Base-by-base conservation (phyloP, 2,113 vertebrate species). In the Alexandromys fortis region DNA sequence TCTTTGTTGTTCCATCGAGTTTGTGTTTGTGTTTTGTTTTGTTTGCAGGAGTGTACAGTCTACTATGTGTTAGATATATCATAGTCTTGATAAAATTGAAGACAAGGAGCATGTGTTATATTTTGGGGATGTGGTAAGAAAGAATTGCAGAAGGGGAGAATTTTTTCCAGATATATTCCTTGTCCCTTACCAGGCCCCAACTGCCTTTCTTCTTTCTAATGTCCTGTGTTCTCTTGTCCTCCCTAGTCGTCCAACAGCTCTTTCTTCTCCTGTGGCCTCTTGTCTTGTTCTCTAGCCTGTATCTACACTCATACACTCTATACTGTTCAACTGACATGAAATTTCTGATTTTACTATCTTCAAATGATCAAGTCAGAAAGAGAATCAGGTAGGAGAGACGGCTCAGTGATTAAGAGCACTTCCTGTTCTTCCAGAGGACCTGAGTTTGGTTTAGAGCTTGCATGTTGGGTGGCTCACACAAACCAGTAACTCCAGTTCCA, bases 341-440 rank as follows among this genome's bases (percentile, higher is more conserved):
- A 72, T 42, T 78, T 52, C 76, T 49, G 21, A 70, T 58, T 87
- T 63, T n/a, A n/a, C 61, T 93, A 86, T 91, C 86, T 94, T 42
- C 35, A 77, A 63, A 47, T 86, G 70, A 65, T 12, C 70, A 95
- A 58, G 55, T 85, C 11, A 63, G 49, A 94, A 67, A 76, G 35
- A 30, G 49, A 90, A 92, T 16, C 22, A 16, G 81, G 81, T 17
- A 8, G n/a, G n/a, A 83, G 81, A 30, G 26, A 19, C 0, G 1
- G 13, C n/a, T 83, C 24, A 10, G 24, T 45, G 81, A 42, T n/a
- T 17, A 30, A 42, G n/a, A 63, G 13, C 13, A 8, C 22, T 14
- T 42, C 13, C n/a, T 30, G 58, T 22, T 61, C n/a, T 42, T 83
- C 13, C n/a, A 30, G 81, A 63, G n/a, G 81, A 38, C 79, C 79